Evolutionary conservation across 2,888 invertebrate species (phyloP).

Genomic region (Norana najaformis): DNA sequence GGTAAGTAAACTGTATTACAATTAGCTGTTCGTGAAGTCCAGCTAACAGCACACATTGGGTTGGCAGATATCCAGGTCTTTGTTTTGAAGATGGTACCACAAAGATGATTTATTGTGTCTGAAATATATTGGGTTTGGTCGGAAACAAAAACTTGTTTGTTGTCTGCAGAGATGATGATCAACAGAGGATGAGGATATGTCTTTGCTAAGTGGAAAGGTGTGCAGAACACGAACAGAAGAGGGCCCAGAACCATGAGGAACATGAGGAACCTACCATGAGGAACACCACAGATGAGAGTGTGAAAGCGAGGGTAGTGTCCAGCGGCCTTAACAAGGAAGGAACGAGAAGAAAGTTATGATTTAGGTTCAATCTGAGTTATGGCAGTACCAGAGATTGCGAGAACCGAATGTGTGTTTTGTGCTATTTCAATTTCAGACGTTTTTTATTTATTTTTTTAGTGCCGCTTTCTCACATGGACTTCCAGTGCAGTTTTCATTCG

Average conservation of each 20-base stretch:
- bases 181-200: not conserved
- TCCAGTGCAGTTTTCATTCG: constrained; percentile 20
- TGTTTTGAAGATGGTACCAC: too few species aligned
- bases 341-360: not conserved
- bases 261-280: not conserved
- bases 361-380: not conserved
- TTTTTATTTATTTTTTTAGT: not conserved
- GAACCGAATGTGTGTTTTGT: not conserved
- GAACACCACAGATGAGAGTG: not conserved
- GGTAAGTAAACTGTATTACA: too few species aligned
- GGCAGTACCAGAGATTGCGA: not conserved
- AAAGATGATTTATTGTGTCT: too few species aligned
- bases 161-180: not conserved
- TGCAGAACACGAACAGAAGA: not conserved
- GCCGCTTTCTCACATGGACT: not conserved
- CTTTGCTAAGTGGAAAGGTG: not conserved
- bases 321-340: too few species aligned
- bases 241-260: not conserved
- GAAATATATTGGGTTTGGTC: too few species aligned
- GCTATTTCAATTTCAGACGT: not conserved
- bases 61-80: too few species aligned
- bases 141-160: too few species aligned
- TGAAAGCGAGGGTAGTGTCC: not conserved
- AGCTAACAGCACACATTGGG: too few species aligned
- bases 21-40: too few species aligned